Evolutionary conservation across 2,113 vertebrate genomes (phyloP).

Genomic region (Morone saxatilis): DNA sequence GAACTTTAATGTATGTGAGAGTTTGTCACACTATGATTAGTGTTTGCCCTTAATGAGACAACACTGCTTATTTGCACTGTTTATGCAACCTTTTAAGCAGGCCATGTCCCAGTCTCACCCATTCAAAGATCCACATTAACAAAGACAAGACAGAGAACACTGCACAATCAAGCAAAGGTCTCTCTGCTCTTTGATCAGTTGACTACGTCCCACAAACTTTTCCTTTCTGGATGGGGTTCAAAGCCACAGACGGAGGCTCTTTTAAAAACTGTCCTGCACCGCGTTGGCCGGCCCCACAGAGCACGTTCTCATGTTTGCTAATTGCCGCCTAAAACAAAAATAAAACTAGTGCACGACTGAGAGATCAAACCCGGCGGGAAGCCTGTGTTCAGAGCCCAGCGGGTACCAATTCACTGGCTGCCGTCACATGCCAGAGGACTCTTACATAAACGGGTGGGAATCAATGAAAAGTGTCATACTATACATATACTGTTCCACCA

Average conservation of each 20-base stretch:
- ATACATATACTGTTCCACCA: slow-evolving; percentile 22
- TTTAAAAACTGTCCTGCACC: slow-evolving; percentile 23
- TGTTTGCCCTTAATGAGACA: slow-evolving; percentile 7
- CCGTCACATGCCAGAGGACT: slow-evolving; percentile 51
- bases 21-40: background rate
- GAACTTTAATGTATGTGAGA: background rate
- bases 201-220: slow-evolving; percentile 8
- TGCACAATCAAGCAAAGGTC: slow-evolving; percentile 17
- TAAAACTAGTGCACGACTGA: slow-evolving; percentile 27
- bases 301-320: slow-evolving; percentile 55
- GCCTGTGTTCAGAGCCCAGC: slow-evolving; percentile 43
- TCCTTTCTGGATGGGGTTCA: slow-evolving; percentile 22
- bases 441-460: slow-evolving; percentile 72
- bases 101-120: background rate
- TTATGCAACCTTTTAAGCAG: slow-evolving; percentile 29
- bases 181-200: slow-evolving; percentile 53
- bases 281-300: background rate
- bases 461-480: slow-evolving; percentile 27
- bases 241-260: slow-evolving; percentile 22
- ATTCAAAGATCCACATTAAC: slow-evolving; percentile 20
- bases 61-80: slow-evolving; percentile 21
- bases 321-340: slow-evolving; percentile 66
- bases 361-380: slow-evolving; percentile 62
- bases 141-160: slow-evolving; percentile 16
- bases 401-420: slow-evolving; percentile 23